Evolutionary conservation across 2,888 invertebrate genomes (phyloP).

Genomic region (Athetis lepigone): DNA sequence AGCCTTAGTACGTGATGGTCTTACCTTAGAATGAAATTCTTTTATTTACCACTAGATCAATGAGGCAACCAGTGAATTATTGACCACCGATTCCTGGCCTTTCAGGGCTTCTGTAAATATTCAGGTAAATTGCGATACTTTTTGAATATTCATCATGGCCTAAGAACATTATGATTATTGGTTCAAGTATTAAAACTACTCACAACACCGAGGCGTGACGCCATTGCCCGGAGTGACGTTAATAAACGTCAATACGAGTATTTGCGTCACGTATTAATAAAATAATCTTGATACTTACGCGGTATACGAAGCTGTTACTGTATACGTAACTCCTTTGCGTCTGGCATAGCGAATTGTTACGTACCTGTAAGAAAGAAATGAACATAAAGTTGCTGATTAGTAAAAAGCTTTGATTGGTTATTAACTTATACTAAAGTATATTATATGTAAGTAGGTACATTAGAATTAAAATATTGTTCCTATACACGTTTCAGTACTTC

Average conservation of each 20-base stretch:
- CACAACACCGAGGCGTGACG: conserved; percentile 46
- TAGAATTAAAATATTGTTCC: neutral
- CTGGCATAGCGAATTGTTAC: conserved; percentile 69
- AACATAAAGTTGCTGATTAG: conserved; percentile 52
- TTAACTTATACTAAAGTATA: conserved; percentile 2
- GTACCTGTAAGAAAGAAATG: conserved; percentile 71
- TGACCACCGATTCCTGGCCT: conserved; percentile 1
- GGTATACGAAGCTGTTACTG: conserved; percentile 61
- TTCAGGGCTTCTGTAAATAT: conserved; percentile 37
- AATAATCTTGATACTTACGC: conserved; percentile 66
- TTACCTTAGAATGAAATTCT: conserved; percentile 24
- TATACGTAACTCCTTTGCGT: conserved; percentile 60
- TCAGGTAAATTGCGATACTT: conserved; percentile 5
- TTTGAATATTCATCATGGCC: neutral
- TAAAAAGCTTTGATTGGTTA: conserved; percentile 31
- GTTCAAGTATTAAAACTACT: conserved; percentile 24
- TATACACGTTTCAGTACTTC: neutral
- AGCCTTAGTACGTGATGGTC: conserved; percentile 24
- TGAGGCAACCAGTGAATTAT: conserved; percentile 8
- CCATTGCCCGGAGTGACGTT: conserved; percentile 30
- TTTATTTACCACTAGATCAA: conserved; percentile 35
- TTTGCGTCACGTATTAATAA: conserved; percentile 39
- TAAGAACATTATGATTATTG: conserved; percentile 17
- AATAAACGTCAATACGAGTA: conserved; percentile 36
- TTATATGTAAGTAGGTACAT: neutral